Evolutionary conservation across 2,888 invertebrate species (phyloP).

Genomic region (Heteromurus nitidus): DNA sequence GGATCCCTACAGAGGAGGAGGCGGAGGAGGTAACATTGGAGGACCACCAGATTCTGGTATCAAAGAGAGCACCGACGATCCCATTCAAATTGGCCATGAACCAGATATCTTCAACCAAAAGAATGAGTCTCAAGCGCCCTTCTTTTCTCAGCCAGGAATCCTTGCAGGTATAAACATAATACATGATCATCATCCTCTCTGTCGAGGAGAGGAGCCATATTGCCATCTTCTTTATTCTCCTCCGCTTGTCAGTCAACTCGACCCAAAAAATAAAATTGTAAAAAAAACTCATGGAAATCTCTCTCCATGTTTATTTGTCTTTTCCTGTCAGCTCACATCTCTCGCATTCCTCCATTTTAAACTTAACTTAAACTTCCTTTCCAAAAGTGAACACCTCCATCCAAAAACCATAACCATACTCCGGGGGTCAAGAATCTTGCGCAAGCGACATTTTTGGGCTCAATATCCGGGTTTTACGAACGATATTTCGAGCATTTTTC

Average conservation of each 20-base stretch:
- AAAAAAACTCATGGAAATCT: no score
- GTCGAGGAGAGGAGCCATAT: neutral
- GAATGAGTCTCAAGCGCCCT: slow-evolving; percentile 79
- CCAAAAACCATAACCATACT: no score
- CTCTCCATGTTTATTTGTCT: slow-evolving; percentile 20
- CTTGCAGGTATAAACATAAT: slow-evolving; percentile 83
- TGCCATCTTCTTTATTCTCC: neutral
- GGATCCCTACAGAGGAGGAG: slow-evolving; percentile 7
- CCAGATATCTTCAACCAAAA: slow-evolving; percentile 63
- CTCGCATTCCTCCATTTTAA: neutral
- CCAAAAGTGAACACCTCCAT: no score
- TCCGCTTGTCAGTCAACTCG: slow-evolving; percentile 4
- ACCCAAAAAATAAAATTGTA: no score
- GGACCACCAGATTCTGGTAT: neutral
- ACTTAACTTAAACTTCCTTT: neutral
- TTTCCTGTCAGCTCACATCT: no score
- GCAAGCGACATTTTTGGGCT: no score
- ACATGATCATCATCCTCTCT: neutral
- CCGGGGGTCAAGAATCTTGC: no score
- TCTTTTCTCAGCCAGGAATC: slow-evolving; percentile 96
- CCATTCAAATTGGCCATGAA: slow-evolving; percentile 26
- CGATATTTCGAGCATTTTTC: no score
- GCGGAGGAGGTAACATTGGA: neutral
- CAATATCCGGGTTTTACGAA: no score
- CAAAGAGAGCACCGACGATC: slow-evolving; percentile 34